These are phyloP conservation scores for Diplolepis rosae DNA, from an alignment of 2,888 invertebrate genomes.

Conservation along the genomic window DNA sequence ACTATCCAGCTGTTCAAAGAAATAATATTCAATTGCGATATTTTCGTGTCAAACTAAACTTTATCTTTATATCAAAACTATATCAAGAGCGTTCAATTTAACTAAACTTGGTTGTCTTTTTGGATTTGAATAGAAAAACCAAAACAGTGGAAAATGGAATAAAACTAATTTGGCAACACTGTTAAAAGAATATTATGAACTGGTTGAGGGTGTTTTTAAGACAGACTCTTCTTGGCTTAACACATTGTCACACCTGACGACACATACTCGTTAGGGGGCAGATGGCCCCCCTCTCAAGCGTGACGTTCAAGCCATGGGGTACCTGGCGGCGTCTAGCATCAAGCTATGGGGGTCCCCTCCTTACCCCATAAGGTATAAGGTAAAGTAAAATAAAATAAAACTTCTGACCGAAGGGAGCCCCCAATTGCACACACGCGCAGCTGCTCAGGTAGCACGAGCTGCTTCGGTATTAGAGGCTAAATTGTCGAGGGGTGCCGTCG, in stretches of 20 bases:
- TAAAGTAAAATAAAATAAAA: conserved; percentile 68
- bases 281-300: conserved; percentile 72
- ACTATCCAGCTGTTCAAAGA: too few relatives aligned
- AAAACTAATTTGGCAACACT: conserved; percentile 9
- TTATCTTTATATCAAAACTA: too few relatives aligned
- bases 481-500: conserved; percentile 52
- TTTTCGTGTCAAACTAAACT: too few relatives aligned
- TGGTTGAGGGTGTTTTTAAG: conserved; percentile 34
- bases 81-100: too few relatives aligned
- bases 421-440: conserved; percentile 61
- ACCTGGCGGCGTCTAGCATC: conserved; percentile 59
- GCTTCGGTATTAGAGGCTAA: conserved; percentile 66
- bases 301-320: conserved; percentile 64
- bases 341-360: conserved; percentile 51
- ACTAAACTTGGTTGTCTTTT: too few relatives aligned
- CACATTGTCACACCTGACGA: conserved; percentile 73
- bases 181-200: conserved; percentile 39
- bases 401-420: conserved; percentile 59
- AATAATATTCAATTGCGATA: too few relatives aligned
- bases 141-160: background rate
- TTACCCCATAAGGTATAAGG: conserved; percentile 61
- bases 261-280: conserved; percentile 70
- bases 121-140: conserved; percentile 26
- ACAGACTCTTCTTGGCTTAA: conserved; percentile 50
- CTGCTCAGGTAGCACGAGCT: conserved; percentile 72